Base-by-base conservation (phyloP, 2,888 invertebrate species). In the Aleiodes alternator region DNA sequence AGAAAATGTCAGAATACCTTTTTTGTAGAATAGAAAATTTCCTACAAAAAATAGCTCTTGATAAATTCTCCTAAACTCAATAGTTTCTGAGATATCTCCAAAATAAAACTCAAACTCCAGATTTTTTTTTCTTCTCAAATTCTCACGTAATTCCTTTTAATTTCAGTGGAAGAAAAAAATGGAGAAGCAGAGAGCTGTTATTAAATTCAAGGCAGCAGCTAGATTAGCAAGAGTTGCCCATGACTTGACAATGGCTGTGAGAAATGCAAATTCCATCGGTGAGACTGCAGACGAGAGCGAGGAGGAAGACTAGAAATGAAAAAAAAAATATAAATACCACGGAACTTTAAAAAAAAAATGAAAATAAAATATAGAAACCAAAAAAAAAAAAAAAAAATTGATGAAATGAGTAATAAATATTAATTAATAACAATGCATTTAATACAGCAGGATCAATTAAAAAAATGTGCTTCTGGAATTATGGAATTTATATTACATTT, bases 81-180 rank as follows among this genome's bases (percentile, higher is more conserved):
- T 5, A 5, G 14, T 53, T 14, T 14, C 53, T 5, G 3, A 53
- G 53, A 5, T 14, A 53, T 53, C 5, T 11, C 4, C 14, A 55
- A 55, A 55, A 55, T 16, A 16, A 23, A n/a, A 34, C 34, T 55
- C 55, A 16, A 1, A 14, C 16, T 6, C 55, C 16, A 34, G 1
- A 55, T 55, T 55, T 55, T 55, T 55, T 55, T 55, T 55, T 55
- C 12, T 55, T 55, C 53, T 16, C n/a, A 6, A 16, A 43, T 43
- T 43, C 43, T 43, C 43, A 43, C 8, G 34, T 5, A 12, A 75
- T 55, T 34, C 7, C 12, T 16, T 23, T 29, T 14, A n/a, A 48
- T 91, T 91, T 79, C 84, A 93, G 92, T 94, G 94, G 94, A 94
- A 94, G 86, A 92, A 92, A 80, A 94, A 94, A 85, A 90, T 93